These are phyloP conservation scores for Panulirus ornatus DNA, from an alignment of 1,140 invertebrate species.

Conservation along the genomic window DNA sequence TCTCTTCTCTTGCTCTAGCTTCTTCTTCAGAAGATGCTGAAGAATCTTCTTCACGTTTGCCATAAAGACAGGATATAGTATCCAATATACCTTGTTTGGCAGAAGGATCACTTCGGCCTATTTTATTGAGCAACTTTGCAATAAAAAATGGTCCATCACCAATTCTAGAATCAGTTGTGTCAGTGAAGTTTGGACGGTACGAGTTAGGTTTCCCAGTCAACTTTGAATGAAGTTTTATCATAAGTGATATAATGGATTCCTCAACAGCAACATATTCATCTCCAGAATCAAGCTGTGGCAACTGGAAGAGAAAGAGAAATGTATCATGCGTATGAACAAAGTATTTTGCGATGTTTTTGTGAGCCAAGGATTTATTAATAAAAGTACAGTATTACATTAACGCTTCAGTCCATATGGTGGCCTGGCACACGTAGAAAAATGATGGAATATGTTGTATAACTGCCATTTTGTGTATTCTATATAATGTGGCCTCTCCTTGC, in stretches of 20 bases:
- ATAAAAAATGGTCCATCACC: conserved; percentile 94
- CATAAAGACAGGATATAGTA: conserved; percentile 83
- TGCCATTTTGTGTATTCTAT: too few species aligned
- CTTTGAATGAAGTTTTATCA: conserved; percentile 95
- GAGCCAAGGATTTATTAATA: too few species aligned
- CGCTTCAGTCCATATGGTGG: too few species aligned
- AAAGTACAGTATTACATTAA: too few species aligned
- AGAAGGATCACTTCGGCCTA: conserved; percentile 73
- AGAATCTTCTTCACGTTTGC: conserved; percentile 81
- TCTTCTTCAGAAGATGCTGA: conserved; percentile 82
- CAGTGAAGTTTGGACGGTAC: conserved; percentile 81
- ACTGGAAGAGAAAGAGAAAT: conserved; percentile 15
- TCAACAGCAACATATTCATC: conserved; percentile 79
- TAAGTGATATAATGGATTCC: conserved; percentile 94
- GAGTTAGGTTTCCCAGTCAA: conserved; percentile 90
- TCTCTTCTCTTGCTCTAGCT: conserved; percentile 86
- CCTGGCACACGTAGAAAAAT: too few species aligned
- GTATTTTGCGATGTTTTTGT: too few species aligned
- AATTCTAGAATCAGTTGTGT: conserved; percentile 80
- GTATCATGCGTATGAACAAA: background rate
- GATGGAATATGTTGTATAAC: too few species aligned
- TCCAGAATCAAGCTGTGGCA: conserved; percentile 50
- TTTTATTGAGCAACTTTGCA: conserved; percentile 82
- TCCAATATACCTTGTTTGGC: conserved; percentile 81
- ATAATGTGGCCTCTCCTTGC: too few species aligned